phyloP scores from a whole-genome alignment of 1,140 invertebrate genomes.

The Venturia canescens region DNA sequence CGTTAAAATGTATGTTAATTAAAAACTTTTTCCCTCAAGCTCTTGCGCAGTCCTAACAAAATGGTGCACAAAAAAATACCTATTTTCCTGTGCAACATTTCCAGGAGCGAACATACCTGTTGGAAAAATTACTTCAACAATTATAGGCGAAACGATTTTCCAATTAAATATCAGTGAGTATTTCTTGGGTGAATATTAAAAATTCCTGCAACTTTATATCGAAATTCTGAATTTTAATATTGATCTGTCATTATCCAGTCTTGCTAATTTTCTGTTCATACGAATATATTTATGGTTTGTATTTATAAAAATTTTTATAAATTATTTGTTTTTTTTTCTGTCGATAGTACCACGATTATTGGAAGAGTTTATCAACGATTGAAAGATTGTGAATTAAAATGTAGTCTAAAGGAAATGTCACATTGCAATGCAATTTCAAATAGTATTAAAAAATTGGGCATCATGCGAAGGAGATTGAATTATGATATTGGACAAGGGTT shows the following conservation, averaged over 20 bases:
- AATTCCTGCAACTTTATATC: too few species aligned
- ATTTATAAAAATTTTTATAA: not conserved
- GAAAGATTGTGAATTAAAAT: too few species aligned
- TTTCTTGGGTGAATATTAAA: conserved; percentile 69
- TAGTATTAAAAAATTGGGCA: not conserved
- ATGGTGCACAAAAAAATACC: conserved; percentile 57
- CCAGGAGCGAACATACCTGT: conserved; percentile 59
- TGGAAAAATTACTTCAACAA: conserved; percentile 66
- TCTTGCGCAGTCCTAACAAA: conserved; percentile 57
- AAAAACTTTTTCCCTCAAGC: conserved; percentile 33
- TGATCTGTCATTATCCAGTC: too few species aligned
- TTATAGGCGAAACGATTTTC: conserved; percentile 59
- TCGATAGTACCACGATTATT: too few species aligned
- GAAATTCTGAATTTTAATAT: conserved; percentile 42
- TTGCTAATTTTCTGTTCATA: too few species aligned
- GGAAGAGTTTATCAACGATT: too few species aligned
- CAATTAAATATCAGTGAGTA: conserved; percentile 73
- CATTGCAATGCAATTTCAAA: not conserved
- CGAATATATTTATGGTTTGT: too few species aligned
- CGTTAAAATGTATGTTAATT: not conserved
- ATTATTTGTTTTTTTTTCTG: not conserved
- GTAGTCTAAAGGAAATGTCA: too few species aligned
- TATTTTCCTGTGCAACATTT: conserved; percentile 62
- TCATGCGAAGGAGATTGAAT: not conserved
- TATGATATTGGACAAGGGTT: not conserved